Evolutionary conservation across 2,888 invertebrate genomes (phyloP), one percentile per base, ranked within the genome.

Genomic region (Sphecodes monilicornis): DNA sequence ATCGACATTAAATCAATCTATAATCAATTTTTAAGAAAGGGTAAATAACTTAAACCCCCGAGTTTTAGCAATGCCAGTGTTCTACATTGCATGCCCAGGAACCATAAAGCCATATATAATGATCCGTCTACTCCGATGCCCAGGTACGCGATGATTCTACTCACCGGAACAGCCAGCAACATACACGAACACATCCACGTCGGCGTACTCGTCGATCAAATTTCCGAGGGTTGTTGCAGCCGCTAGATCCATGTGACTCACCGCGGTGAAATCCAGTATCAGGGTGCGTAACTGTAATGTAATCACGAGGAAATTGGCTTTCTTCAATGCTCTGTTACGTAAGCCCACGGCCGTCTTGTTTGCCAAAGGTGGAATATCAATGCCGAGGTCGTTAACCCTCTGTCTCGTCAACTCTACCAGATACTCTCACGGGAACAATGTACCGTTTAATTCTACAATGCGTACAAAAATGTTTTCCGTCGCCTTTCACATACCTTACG

Each of bases 161-260:
- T 88, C 94, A 97, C 97, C 97, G 92, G 97, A 96, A 88, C 97
- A 96, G 13, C 96, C 96, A 0, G 97, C 95, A 13, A 97, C 95
- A 57, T 96, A 96, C 43, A 97, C 95, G 0, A 94, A 92, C 46
- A 97, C 96, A 50, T 95, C 95, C 85, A 96, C 95, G 80, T 95
- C 93, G 6, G 94, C 93, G 79, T 96, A 96, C 85, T 97, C 97
- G 26, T 95, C 94, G 82, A 96, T 96, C 6, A 97, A 94, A 3
- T 95, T 94, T 71, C 96, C 95, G 66, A 97, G 91, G 57, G 96
- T 95, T 88, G 96, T 96, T 13, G 97, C 96, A 0, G 97, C 97
- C 0, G 97, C 96, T 1, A 96, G 96, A 95, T 97, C 97, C 82
- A 97, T 96, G 92, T 97, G 97, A 43, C 97, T 96, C 41, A 97